phyloP scores from a whole-genome alignment of 2,888 invertebrate species.

The Brachyopa scutellaris region DNA sequence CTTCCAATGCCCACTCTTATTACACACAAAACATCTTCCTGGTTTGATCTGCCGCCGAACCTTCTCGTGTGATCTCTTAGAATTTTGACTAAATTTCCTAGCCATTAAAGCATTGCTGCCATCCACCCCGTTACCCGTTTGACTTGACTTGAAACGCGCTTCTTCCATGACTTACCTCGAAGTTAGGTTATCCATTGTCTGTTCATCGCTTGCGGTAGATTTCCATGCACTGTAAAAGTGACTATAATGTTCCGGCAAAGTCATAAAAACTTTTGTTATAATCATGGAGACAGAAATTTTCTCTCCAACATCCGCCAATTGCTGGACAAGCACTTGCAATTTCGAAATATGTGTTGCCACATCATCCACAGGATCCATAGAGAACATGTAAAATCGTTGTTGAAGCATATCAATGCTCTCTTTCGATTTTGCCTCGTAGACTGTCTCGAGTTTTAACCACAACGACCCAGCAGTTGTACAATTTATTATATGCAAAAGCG shows the following conservation, averaged over 20 bases:
- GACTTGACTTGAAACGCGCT: slow-evolving; percentile 28
- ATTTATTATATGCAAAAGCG: neutral
- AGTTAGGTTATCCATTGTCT: slow-evolving; percentile 73
- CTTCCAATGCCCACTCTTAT: too few relatives aligned
- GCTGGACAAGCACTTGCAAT: slow-evolving; percentile 30
- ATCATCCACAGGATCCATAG: slow-evolving; percentile 49
- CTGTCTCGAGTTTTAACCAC: slow-evolving; percentile 50
- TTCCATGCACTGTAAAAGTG: slow-evolving; percentile 62
- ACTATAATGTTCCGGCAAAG: slow-evolving; percentile 73
- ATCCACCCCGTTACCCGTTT: slow-evolving; percentile 21
- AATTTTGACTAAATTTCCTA: neutral
- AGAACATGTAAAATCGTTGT: slow-evolving; percentile 73
- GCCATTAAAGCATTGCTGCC: slow-evolving; percentile 22
- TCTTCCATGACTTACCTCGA: slow-evolving; percentile 72
- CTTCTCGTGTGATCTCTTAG: neutral
- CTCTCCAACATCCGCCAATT: slow-evolving; percentile 57
- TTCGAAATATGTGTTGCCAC: slow-evolving; percentile 59
- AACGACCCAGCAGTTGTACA: slow-evolving; percentile 7
- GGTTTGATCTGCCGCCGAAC: too few relatives aligned
- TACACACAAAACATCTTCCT: too few relatives aligned
- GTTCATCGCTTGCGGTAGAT: slow-evolving; percentile 65
- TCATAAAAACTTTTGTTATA: slow-evolving; percentile 71
- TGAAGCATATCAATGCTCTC: slow-evolving; percentile 76
- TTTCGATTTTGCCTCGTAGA: slow-evolving; percentile 76
- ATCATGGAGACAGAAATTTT: slow-evolving; percentile 63